Percentiles rank a stretch among this genome's conserved stretches.
Evolutionary conservation across 2,113 vertebrate genomes (phyloP).

Genomic region (Gallinago jamesoni): DNA sequence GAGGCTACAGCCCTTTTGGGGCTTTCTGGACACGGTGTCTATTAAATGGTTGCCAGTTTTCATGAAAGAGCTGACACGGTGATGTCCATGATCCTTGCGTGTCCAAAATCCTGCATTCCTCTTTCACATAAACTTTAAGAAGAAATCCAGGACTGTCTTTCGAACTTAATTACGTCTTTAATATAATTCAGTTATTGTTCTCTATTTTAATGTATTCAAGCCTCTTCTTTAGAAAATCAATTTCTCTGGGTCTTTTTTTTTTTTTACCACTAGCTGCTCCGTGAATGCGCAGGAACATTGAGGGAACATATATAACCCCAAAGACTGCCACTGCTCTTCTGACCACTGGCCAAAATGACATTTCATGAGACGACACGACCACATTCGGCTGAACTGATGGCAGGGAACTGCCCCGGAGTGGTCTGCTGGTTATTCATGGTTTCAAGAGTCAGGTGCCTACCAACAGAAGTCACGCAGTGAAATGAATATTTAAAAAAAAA

Average conservation of each 20-base stretch:
- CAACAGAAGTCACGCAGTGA: background rate
- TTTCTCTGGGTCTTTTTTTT: accelerated
- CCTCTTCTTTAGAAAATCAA: background rate
- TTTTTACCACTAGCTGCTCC: background rate
- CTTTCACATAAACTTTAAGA: background rate
- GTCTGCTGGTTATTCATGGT: background rate
- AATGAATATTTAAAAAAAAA: background rate
- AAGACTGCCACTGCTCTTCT: background rate
- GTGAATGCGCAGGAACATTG: background rate
- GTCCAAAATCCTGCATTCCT: background rate
- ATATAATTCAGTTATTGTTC: background rate
- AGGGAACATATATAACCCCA: background rate
- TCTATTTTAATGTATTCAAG: background rate
- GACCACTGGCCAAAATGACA: background rate
- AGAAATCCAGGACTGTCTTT: background rate
- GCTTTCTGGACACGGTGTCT: background rate
- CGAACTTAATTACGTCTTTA: background rate
- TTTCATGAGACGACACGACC: background rate
- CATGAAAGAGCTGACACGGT: background rate
- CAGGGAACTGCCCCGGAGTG: background rate
- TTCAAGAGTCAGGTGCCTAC: background rate
- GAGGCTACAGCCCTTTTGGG: background rate
- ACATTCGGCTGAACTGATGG: background rate
- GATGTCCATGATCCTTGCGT: background rate
- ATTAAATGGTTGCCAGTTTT: background rate